These are phyloP conservation scores for Oligia latruncula DNA, from an alignment of 2,888 invertebrate species.

Conservation along the genomic window DNA sequence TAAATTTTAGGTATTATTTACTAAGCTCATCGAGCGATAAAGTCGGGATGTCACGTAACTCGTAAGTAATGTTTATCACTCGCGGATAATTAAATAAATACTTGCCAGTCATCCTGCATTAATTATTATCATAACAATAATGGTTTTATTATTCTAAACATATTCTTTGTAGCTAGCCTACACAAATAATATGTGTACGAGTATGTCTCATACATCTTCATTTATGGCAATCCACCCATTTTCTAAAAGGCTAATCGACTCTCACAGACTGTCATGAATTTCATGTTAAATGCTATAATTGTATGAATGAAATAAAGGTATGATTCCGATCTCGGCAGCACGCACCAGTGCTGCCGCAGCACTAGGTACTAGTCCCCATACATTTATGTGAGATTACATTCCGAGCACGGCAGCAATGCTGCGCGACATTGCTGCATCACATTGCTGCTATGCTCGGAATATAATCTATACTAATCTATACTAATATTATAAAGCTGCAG, in stretches of 20 bases:
- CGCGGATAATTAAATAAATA: constrained; percentile 49
- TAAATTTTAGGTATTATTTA: not conserved
- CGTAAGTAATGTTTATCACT: constrained; percentile 32
- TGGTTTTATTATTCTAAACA: constrained; percentile 17
- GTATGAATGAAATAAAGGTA: not conserved
- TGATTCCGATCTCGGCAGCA: too few relatives aligned
- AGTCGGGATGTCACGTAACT: constrained; percentile 16
- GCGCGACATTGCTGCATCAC: too few relatives aligned
- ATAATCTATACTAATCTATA: too few relatives aligned
- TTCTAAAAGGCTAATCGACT: not conserved
- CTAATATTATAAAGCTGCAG: too few relatives aligned
- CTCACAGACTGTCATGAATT: not conserved
- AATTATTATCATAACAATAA: constrained; percentile 7
- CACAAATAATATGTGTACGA: not conserved
- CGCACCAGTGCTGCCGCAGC: too few relatives aligned
- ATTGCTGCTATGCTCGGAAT: too few relatives aligned
- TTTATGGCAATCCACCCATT: not conserved
- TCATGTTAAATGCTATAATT: not conserved
- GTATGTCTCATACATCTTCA: not conserved
- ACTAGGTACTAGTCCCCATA: too few relatives aligned
- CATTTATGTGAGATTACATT: too few relatives aligned
- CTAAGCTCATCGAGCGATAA: not conserved
- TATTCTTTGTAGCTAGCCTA: constrained; percentile 24
- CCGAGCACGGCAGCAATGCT: too few relatives aligned
- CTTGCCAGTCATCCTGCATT: constrained; percentile 50